A percentile compares a stretch with the other conserved stretches of the same genome.
Evolutionary conservation across 2,113 vertebrate species (phyloP).

Genomic region (Daubentonia madagascariensis): DNA sequence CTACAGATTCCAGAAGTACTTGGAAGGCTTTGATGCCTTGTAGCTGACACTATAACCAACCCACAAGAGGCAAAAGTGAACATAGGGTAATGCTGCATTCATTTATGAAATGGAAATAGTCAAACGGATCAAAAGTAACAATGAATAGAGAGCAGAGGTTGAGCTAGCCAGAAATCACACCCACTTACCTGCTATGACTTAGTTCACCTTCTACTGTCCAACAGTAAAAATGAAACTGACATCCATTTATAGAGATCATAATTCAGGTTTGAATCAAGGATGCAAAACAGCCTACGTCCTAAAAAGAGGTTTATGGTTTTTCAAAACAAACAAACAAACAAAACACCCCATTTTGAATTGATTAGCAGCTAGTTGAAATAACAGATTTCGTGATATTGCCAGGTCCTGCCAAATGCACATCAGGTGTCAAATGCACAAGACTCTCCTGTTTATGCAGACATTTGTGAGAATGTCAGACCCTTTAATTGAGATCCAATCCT

Average conservation of each 20-base stretch:
- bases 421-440: constrained; percentile 67
- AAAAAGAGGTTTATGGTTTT: constrained; percentile 44
- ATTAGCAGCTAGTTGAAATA: constrained; percentile 73
- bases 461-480: constrained; percentile 25
- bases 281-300: constrained; percentile 24
- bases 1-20: background rate
- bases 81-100: background rate
- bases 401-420: constrained; percentile 66
- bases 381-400: constrained; percentile 64
- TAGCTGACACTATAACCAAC: background rate
- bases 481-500: constrained; percentile 23
- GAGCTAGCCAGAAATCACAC: background rate
- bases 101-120: background rate
- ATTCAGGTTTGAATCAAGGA: background rate
- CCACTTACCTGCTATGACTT: constrained; percentile 4
- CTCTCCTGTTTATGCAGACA: constrained; percentile 23
- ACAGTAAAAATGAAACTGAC: background rate
- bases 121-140: background rate
- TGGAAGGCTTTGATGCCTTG: background rate
- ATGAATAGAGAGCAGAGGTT: background rate
- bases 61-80: background rate
- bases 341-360: constrained; percentile 61
- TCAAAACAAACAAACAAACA: background rate
- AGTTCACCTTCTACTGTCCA: background rate
- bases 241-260: background rate